These are phyloP conservation scores for Cerceris rybyensis DNA, from an alignment of 2,888 invertebrate species.

Conservation along the genomic window DNA sequence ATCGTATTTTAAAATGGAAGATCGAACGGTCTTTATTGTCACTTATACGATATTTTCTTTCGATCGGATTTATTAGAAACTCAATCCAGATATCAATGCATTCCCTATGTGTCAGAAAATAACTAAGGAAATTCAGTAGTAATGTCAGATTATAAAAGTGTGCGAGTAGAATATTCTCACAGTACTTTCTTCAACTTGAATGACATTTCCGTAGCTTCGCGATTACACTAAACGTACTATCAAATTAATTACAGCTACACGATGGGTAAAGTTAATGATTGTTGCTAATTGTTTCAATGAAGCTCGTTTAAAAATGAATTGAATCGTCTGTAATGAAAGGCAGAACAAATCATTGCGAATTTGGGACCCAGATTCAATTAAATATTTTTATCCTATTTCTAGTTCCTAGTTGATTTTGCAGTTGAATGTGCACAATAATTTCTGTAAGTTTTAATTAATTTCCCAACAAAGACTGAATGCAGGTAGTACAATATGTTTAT, in stretches of 20 bases:
- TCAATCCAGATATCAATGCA: slow-evolving; percentile 44
- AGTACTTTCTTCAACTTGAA: slow-evolving; percentile 31
- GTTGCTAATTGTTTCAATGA: slow-evolving; percentile 23
- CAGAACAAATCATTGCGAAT: slow-evolving; percentile 48
- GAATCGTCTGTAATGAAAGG: slow-evolving; percentile 28
- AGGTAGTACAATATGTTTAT: slow-evolving; percentile 72
- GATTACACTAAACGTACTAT: slow-evolving; percentile 13
- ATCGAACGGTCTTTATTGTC: neutral
- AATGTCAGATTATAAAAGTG: slow-evolving; percentile 24
- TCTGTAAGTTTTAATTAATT: slow-evolving; percentile 70
- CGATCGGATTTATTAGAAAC: slow-evolving; percentile 24
- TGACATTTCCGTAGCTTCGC: slow-evolving; percentile 32
- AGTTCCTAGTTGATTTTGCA: slow-evolving; percentile 72
- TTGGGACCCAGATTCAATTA: slow-evolving; percentile 64
- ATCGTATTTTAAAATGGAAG: neutral
- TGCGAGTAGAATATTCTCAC: slow-evolving; percentile 25
- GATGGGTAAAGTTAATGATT: slow-evolving; percentile 27
- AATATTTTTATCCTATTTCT: slow-evolving; percentile 68
- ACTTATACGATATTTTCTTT: neutral
- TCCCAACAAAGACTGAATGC: slow-evolving; percentile 78
- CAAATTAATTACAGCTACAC: slow-evolving; percentile 34
- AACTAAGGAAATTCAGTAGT: slow-evolving; percentile 31
- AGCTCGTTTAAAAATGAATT: slow-evolving; percentile 24
- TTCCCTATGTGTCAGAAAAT: slow-evolving; percentile 47
- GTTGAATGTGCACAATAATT: slow-evolving; percentile 47